phyloP scores from a whole-genome alignment of 2,888 invertebrate species.

The Oxycera nigricornis region DNA sequence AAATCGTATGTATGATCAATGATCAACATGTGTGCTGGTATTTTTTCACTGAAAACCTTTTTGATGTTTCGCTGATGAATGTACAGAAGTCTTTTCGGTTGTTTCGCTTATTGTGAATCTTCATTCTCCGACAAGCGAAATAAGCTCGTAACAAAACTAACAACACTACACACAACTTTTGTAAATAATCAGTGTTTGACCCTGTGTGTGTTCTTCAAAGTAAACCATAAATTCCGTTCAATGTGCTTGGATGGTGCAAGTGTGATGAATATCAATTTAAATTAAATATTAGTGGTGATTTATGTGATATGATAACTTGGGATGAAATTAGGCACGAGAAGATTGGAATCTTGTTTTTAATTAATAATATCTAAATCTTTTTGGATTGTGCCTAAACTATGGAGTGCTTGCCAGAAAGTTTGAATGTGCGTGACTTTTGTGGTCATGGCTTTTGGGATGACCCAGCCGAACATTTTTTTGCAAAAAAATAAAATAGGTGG shows the following conservation, averaged over 20 bases:
- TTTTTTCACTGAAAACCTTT: conserved; percentile 13
- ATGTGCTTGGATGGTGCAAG: background rate
- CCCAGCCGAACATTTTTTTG: too few species aligned
- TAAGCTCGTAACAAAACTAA: background rate
- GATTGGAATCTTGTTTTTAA: conserved; percentile 13
- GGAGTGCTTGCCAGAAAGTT: too few species aligned
- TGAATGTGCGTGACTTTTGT: too few species aligned
- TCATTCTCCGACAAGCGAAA: background rate
- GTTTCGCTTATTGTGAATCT: background rate
- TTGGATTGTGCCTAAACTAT: too few species aligned
- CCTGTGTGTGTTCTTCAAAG: background rate
- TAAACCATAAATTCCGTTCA: conserved; percentile 5
- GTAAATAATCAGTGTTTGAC: background rate
- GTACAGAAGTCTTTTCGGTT: background rate
- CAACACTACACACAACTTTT: background rate
- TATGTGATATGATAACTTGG: background rate
- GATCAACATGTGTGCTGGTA: conserved; percentile 8
- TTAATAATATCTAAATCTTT: too few species aligned
- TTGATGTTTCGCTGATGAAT: conserved; percentile 7
- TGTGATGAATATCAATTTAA: conserved; percentile 33
- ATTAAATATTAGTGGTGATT: conserved; percentile 33
- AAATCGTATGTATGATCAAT: conserved; percentile 27
- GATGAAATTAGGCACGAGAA: background rate
- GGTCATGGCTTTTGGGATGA: too few species aligned
- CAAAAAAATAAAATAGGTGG: too few species aligned